Base-by-base conservation (phyloP, 2,888 invertebrate species). In the Yponomeuta evonymella region DNA sequence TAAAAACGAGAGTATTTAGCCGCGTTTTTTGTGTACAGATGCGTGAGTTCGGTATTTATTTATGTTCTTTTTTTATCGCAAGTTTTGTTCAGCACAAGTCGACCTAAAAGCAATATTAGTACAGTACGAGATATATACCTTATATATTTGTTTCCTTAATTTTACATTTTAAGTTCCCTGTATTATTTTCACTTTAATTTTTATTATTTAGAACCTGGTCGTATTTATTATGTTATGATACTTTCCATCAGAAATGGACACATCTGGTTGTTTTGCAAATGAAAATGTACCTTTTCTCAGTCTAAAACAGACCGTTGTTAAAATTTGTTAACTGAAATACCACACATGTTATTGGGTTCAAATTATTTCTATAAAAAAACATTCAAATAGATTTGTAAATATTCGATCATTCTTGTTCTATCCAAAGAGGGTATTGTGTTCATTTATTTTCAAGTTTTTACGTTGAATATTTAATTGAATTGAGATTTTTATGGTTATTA, bases 391-490 rank as follows among this genome's bases (percentile, higher is more conserved):
- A 58, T 67, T 43, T 43, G 67, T 67, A 67, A 67, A 70, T 71
- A 80, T 77, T 77, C 81, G 76, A 82, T 84, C 51, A 83, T 84
- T 83, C 81, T 84, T 82, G 78, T 84, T 83, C 79, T 82, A 81
- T 84, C 91, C 91, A 92, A 91, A 92, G 91, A 91, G 79, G 81
- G 82, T 29, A 86, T 43, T 90, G 91, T 92, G 91, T 92, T 92
- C 91, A 89, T 88, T 86, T 88, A 86, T 86, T 77, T 78, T 80
- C 79, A 82, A 80, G 81, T 80, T 81, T 79, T 15, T 58, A 77
- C 79, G 80, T 76, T 72, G 51, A 70, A 64, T 81, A 58, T 81
- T 78, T 77, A 79, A 70, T 71, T 78, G 75, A 76, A 78, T 76
- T 85, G 85, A 88, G 86, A 86, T 88, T 88, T 23, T 77, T 79